phyloP scores from a whole-genome alignment of 2,888 invertebrate species.

The Cetonia aurata region DNA sequence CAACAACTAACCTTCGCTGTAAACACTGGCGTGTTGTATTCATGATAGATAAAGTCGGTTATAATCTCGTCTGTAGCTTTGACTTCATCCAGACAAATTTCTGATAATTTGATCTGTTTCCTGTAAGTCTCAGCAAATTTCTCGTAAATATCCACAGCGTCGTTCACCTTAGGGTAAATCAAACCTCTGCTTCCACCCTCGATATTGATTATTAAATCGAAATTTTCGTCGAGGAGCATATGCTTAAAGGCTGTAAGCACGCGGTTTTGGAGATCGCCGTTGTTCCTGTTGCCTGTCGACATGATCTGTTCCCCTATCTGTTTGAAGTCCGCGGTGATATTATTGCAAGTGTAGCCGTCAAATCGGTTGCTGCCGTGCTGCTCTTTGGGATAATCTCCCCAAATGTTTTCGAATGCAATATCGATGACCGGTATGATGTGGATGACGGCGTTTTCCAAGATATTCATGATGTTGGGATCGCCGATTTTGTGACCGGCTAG shows the following conservation, averaged over 20 bases:
- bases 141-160: constrained; percentile 64
- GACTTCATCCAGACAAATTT: constrained; percentile 61
- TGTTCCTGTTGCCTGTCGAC: constrained; percentile 64
- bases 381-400: constrained; percentile 65
- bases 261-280: constrained; percentile 65
- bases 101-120: constrained; percentile 63
- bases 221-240: constrained; percentile 75
- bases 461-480: constrained; percentile 73
- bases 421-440: constrained; percentile 83
- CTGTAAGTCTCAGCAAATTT: constrained; percentile 68
- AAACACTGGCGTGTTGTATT: constrained; percentile 76
- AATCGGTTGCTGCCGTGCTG: constrained; percentile 55
- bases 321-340: constrained; percentile 65
- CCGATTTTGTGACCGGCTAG: constrained; percentile 77
- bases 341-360: constrained; percentile 60
- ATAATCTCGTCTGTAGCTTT: constrained; percentile 67
- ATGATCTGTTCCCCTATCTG: constrained; percentile 79
- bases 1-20: constrained; percentile 85
- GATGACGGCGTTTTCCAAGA: constrained; percentile 80
- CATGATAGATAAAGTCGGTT: constrained; percentile 73
- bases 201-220: constrained; percentile 80
- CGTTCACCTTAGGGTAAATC: constrained; percentile 61
- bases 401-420: constrained; percentile 69
- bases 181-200: constrained; percentile 81
- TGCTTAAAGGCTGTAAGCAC: constrained; percentile 73